Base-by-base conservation (phyloP, 2,888 invertebrate species). In the Phragmatobia fuliginosa region DNA sequence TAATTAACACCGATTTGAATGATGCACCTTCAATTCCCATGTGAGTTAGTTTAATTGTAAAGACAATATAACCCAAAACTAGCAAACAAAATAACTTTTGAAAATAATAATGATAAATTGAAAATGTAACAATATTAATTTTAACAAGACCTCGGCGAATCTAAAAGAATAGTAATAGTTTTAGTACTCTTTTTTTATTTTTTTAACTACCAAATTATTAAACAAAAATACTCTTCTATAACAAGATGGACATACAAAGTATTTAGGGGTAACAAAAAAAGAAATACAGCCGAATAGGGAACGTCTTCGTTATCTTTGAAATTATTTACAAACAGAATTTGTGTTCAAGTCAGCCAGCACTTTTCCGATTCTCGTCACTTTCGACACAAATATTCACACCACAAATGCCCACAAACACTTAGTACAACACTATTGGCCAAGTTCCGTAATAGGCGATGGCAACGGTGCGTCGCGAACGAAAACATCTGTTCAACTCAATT, bases 401-500 rank as follows among this genome's bases (percentile, higher is more conserved):
- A 67, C 41, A n/a, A 63, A 32, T 63, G 28, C 25, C 52, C 60
- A 58, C 25, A 60, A 25, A 21, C 49, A 66, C 41, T 61, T 18
- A 7, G 60, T 64, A 56, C 7, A 63, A 59, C 52, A 60, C 49
- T 60, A 58, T 28, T 28, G 33, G 33, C 60, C 25, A n/a, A 56
- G 49, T 61, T 65, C 49, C 58, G 45, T 60, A 62, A 11, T n/a
- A 25, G 36, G 21, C 60, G 52, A 60, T 65, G n/a, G 32, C 64
- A 25, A 64, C 59, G 68, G 66, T 67, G 83, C 76, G 83, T 67
- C 69, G 78, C 63, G 78, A 80, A 76, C 75, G 83, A 85, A 87
- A 90, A 90, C 91, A 92, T 88, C 88, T 90, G 90, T 68, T 83
- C 86, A 52, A 86, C 86, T 86, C 89, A 87, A 89, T 91, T 87